phyloP scores from a whole-genome alignment of 1,140 invertebrate genomes.

The Cataglyphis hispanica region DNA sequence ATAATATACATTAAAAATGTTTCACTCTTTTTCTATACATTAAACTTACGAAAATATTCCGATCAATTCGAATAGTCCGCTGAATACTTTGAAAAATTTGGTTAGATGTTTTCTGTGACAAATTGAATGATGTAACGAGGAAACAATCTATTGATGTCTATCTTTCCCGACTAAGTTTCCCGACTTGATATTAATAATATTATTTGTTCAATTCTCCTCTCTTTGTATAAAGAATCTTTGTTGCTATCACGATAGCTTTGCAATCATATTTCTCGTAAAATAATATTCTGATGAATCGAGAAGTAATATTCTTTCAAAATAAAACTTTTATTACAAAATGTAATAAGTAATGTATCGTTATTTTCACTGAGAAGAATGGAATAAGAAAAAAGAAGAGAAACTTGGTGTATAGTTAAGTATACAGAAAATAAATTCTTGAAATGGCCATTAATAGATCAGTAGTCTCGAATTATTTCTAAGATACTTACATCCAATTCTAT shows the following conservation, averaged over 20 bases:
- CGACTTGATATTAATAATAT: neutral
- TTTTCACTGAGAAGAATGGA: neutral
- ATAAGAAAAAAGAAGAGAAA: neutral
- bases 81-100: neutral
- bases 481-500: neutral
- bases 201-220: neutral
- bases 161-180: no score
- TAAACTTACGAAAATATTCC: constrained; percentile 26
- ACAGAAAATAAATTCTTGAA: constrained; percentile 25
- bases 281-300: constrained; percentile 5
- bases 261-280: neutral
- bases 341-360: neutral
- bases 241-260: constrained; percentile 13
- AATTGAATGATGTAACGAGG: neutral
- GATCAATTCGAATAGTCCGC: neutral
- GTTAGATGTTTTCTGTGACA: neutral
- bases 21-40: neutral
- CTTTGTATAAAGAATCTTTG: constrained; percentile 1
- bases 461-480: neutral
- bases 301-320: constrained; percentile 12
- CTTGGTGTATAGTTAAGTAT: neutral
- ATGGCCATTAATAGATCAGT: constrained; percentile 13
- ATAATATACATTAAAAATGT: neutral
- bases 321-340: constrained; percentile 20
- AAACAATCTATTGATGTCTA: constrained; percentile 20